A percentile compares a stretch with the other conserved stretches of the same genome.
Evolutionary conservation across 1,140 invertebrate genomes (phyloP).

Genomic region (Melipona quadrifasciata): DNA sequence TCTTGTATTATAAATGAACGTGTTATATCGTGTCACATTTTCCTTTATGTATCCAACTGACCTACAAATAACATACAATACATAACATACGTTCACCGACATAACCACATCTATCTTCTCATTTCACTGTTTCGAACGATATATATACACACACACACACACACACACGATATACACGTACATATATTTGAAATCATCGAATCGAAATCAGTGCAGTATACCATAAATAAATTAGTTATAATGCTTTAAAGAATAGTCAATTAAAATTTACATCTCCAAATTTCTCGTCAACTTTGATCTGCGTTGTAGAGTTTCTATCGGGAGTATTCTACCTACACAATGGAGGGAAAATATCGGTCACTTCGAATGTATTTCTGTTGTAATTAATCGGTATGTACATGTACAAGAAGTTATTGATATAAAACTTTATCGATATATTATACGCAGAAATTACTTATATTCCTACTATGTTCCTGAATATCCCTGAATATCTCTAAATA

Average conservation of each 20-base stretch:
- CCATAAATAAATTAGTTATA: neutral
- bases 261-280: neutral
- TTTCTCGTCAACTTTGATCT: neutral
- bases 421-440: neutral
- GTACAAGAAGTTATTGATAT: neutral
- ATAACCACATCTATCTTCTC: neutral
- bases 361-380: neutral
- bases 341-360: too few species aligned
- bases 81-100: neutral
- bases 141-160: neutral
- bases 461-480: too few species aligned
- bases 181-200: neutral
- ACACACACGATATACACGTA: accelerated
- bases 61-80: neutral
- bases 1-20: neutral
- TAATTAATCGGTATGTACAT: neutral
- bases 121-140: neutral
- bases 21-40: too few species aligned
- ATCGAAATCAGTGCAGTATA: neutral
- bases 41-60: neutral
- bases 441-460: neutral
- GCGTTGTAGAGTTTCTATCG: neutral
- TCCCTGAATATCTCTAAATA: neutral
- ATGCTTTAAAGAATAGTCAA: neutral
- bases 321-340: neutral